phyloP scores from a whole-genome alignment of 2,797 vertebrate genomes.

The Champsocephalus esox region DNA sequence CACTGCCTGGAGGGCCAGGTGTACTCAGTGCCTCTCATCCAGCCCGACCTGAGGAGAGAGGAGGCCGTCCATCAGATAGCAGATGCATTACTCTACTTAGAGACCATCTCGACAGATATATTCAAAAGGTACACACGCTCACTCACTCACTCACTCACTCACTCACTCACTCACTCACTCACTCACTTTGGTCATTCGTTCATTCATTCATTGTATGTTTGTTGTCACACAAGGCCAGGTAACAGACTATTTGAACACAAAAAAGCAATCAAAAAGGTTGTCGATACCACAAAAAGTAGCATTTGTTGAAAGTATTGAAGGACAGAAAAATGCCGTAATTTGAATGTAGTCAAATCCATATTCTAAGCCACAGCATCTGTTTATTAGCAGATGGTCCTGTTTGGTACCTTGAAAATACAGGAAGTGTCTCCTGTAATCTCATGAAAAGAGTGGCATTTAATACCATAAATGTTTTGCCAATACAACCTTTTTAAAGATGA shows the following conservation, averaged over 20 bases:
- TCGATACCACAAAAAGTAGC: neutral
- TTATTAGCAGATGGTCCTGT: slow-evolving; percentile 13
- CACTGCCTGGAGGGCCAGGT: slow-evolving; percentile 90
- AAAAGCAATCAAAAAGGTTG: slow-evolving; percentile 2
- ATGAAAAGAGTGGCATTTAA: slow-evolving; percentile 16
- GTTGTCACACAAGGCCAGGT: neutral
- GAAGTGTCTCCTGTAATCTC: neutral
- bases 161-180: too few relatives aligned
- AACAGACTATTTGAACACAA: neutral
- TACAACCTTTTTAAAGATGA: slow-evolving; percentile 15
- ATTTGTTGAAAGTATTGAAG: slow-evolving; percentile 28
- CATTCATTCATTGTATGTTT: neutral
- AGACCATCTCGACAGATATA: slow-evolving; percentile 91
- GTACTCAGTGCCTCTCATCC: slow-evolving; percentile 91
- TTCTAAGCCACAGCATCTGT: slow-evolving; percentile 3
- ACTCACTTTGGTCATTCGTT: neutral
- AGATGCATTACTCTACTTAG: slow-evolving; percentile 89
- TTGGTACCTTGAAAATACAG: slow-evolving; percentile 7
- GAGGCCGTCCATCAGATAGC: slow-evolving; percentile 92
- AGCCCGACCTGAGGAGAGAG: slow-evolving; percentile 90
- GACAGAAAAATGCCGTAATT: slow-evolving; percentile 6
- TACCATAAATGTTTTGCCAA: neutral
- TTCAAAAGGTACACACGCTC: slow-evolving; percentile 83
- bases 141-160: too few relatives aligned
- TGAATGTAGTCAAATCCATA: slow-evolving; percentile 1